phyloP scores from a whole-genome alignment of 2,797 vertebrate genomes.

The Ibycter americanus region DNA sequence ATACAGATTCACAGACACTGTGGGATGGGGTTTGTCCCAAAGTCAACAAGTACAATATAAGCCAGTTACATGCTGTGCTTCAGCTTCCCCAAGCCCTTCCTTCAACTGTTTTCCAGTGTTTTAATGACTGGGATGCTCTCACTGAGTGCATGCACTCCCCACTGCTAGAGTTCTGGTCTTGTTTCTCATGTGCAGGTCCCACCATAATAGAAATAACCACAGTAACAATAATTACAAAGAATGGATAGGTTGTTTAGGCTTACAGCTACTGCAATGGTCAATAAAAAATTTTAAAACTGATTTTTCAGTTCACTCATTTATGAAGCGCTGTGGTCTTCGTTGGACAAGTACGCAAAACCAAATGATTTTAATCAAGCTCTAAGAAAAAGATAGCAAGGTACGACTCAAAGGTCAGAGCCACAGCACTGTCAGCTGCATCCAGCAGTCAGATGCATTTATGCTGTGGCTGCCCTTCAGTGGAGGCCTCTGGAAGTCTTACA shows the following conservation, averaged over 20 bases:
- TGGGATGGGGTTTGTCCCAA: neutral
- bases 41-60: neutral
- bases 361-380: neutral
- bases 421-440: neutral
- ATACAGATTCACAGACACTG: fast-evolving
- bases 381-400: neutral
- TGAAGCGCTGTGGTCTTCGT: neutral
- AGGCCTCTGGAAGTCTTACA: neutral
- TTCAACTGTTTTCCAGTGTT: neutral
- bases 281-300: neutral
- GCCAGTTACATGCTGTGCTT: neutral
- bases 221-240: neutral
- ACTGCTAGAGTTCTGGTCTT: neutral
- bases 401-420: neutral
- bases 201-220: neutral
- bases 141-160: neutral
- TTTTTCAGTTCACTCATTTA: neutral
- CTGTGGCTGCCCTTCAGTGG: neutral
- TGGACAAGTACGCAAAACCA: neutral
- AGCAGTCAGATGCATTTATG: neutral
- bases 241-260: fast-evolving
- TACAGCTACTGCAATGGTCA: neutral
- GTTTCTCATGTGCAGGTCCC: neutral
- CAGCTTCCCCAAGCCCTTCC: neutral
- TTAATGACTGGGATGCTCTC: neutral